These are phyloP conservation scores for Xestoiulus laeticollis DNA, from an alignment of 2,888 invertebrate species.

Conservation along the genomic window DNA sequence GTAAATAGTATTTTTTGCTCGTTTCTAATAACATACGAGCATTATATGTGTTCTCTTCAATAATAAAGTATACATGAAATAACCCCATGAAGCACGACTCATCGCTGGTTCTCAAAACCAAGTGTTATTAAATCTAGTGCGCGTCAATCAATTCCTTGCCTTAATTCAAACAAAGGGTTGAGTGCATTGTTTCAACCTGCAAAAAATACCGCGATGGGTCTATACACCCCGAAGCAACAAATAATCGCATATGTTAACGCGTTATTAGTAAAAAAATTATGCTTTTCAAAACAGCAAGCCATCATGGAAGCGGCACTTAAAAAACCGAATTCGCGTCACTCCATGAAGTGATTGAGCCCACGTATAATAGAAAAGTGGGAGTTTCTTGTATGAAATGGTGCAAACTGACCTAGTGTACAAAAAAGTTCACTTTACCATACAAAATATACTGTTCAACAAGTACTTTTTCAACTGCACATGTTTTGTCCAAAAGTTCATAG, in stretches of 20 bases:
- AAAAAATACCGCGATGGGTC: neutral
- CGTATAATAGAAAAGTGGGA: neutral
- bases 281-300: neutral
- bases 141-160: conserved; percentile 1
- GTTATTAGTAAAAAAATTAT: neutral
- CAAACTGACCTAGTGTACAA: neutral
- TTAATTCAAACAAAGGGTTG: conserved; percentile 32
- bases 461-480: no score
- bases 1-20: no score
- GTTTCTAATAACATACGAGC: no score
- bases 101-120: neutral
- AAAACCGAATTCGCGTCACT: neutral
- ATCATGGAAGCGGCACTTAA: neutral
- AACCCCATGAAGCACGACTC: neutral
- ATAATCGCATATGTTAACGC: neutral
- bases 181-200: neutral
- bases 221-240: neutral
- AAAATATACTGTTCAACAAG: no score
- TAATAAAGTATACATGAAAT: no score
- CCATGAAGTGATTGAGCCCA: neutral
- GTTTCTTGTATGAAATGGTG: neutral
- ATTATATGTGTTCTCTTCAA: no score
- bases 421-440: no score
- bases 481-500: no score
- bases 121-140: neutral